Percentiles rank a stretch among this genome's conserved stretches.
These are phyloP conservation scores for Verasper variegatus DNA, from an alignment of 2,113 vertebrate species.

Conservation along the genomic window DNA sequence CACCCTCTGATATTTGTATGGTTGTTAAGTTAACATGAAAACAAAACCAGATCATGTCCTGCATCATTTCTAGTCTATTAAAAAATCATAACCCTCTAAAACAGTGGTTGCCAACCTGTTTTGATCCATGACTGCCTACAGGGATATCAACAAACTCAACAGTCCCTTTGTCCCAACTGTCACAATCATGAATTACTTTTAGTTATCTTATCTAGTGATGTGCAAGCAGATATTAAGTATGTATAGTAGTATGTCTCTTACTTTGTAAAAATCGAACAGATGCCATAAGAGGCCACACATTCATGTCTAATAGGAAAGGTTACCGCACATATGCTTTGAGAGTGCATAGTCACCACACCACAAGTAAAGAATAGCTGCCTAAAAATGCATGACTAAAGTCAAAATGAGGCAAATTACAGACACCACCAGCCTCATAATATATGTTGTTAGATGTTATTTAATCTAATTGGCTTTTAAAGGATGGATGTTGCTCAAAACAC, in stretches of 20 bases:
- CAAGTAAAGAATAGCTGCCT: not conserved
- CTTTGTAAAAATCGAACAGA: not conserved
- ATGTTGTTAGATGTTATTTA: not conserved
- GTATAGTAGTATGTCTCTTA: not conserved
- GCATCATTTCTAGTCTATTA: constrained; percentile 1
- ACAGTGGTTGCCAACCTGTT: not conserved
- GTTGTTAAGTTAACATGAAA: constrained; percentile 24
- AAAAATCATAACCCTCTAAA: too few species aligned
- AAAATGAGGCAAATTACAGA: not conserved
- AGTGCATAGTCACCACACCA: not conserved
- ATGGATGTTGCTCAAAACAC: not conserved
- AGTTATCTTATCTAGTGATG: not conserved
- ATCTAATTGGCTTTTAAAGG: not conserved
- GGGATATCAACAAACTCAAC: not conserved
- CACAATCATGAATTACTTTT: not conserved
- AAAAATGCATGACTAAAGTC: constrained; percentile 6
- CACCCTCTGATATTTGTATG: not conserved
- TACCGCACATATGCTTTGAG: not conserved
- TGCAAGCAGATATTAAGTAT: not conserved
- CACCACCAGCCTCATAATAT: not conserved
- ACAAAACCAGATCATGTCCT: constrained; percentile 11
- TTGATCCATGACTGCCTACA: not conserved
- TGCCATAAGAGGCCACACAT: not conserved
- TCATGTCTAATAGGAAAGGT: not conserved
- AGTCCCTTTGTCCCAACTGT: not conserved